Percentiles rank a stretch among this genome's conserved stretches.
These are phyloP conservation scores for Petrolisthes manimaculis DNA, from an alignment of 2,888 invertebrate genomes.

Conservation along the genomic window DNA sequence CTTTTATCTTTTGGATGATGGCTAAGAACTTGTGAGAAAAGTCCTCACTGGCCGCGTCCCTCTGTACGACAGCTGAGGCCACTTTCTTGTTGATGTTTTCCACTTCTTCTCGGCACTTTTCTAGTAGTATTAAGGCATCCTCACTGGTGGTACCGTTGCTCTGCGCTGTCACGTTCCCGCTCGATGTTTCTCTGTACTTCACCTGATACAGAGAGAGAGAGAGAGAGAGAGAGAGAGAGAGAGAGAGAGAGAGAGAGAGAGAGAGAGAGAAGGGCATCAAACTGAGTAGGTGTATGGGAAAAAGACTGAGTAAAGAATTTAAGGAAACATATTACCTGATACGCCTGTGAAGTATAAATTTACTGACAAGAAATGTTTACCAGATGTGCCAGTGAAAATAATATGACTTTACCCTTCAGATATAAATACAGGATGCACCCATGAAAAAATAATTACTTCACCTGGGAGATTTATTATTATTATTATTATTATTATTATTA, in stretches of 20 bases:
- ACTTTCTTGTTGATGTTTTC: neutral
- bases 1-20: too few species aligned
- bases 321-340: neutral
- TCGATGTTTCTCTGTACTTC: neutral
- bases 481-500: too few species aligned
- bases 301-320: neutral
- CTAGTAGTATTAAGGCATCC: neutral
- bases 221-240: constrained; percentile 7
- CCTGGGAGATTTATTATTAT: too few species aligned
- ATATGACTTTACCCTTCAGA: too few species aligned
- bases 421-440: too few species aligned
- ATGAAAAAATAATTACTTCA: too few species aligned
- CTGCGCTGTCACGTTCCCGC: neutral
- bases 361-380: neutral
- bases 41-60: too few species aligned
- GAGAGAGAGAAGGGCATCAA: neutral
- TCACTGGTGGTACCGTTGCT: neutral
- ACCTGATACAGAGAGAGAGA: neutral
- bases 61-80: too few species aligned
- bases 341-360: neutral
- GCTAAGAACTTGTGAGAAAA: too few species aligned
- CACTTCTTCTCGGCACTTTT: neutral
- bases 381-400: neutral
- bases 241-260: constrained; percentile 9
- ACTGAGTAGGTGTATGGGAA: neutral